Base-by-base conservation (phyloP, 2,888 invertebrate species). In the Criorhina ranunculi region DNA sequence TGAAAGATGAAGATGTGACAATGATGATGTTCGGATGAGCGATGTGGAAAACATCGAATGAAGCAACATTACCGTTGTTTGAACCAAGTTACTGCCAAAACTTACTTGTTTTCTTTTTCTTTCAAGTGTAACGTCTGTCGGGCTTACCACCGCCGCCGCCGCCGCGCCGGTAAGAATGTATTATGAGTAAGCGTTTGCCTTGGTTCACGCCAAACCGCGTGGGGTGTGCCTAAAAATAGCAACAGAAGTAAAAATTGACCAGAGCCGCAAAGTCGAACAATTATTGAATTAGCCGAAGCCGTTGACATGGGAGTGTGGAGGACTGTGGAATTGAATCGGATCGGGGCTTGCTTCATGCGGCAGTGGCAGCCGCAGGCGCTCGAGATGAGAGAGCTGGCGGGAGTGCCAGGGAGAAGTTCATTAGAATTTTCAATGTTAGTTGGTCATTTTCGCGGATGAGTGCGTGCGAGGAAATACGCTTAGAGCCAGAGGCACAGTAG, bases 371-470 rank as follows among this genome's bases (percentile, higher is more conserved):
- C 60, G 3, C 33, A 44, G 60, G 44, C 60, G 0, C 11, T 9
- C 33, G 15, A 33, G n/a, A 9, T 9, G 46, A 42, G 40, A 59
- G 8, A 11, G 19, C 19, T 19, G 35, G 12, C 17, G 17, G 31
- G 33, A 19, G 33, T 33, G 9, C 37, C 40, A 5, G 12, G n/a
- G 12, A 57, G 35, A 46, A 35, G 44, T 59, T 70, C 40, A 57
- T 70, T 33, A 19, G 19, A 19, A 44, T 33, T 24, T 75, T 66
- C 75, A 75, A 75, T 75, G 75, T 66, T 75, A 66, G 64, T 75
- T 46, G 66, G 55, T 12, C 46, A 66, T 55, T 75, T 66, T 66
- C 37, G 29, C 57, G 55, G 75, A 75, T 75, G 75, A 49, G 37
- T 75, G 64, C 66, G 57, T 66, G 57, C 31, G 55, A 15, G 64